phyloP scores from a whole-genome alignment of 1,140 invertebrate species.

The Drosophila sulfurigaster region DNA sequence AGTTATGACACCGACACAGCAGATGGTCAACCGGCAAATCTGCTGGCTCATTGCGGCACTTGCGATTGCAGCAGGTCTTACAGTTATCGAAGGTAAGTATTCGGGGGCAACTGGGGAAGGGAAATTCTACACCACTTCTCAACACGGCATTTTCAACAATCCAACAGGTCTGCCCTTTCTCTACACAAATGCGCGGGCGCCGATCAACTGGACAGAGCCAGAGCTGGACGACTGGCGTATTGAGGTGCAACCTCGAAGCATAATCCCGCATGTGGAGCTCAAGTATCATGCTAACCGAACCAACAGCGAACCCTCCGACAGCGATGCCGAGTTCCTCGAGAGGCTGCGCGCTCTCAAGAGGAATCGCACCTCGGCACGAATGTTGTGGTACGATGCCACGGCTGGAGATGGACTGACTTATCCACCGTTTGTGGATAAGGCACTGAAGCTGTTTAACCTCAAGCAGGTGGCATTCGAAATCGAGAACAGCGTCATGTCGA shows the following conservation, averaged over 20 bases:
- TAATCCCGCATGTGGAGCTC: constrained; percentile 86
- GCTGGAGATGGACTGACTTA: constrained; percentile 88
- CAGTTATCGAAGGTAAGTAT: constrained; percentile 57
- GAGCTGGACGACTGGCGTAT: constrained; percentile 86
- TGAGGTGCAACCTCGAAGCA: constrained; percentile 85
- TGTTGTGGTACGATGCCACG: constrained; percentile 90
- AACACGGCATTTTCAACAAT: not conserved
- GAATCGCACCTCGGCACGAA: constrained; percentile 86
- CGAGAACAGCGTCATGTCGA: constrained; percentile 95
- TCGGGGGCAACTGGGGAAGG: constrained; percentile 42
- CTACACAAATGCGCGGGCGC: constrained; percentile 72
- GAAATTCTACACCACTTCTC: not conserved
- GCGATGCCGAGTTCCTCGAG: constrained; percentile 86
- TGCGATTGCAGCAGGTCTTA: constrained; percentile 35
- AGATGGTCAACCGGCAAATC: constrained; percentile 40
- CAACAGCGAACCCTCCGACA: constrained; percentile 85
- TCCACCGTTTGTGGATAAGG: constrained; percentile 92
- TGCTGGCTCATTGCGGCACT: constrained; percentile 69
- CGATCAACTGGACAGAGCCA: constrained; percentile 87
- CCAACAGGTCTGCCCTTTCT: constrained; percentile 72
- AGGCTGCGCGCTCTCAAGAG: constrained; percentile 85
- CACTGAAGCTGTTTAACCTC: constrained; percentile 91
- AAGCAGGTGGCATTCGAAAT: constrained; percentile 94
- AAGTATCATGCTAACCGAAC: constrained; percentile 84
- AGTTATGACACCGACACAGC: constrained; percentile 55